A percentile compares a stretch with the other conserved stretches of the same genome.
These are phyloP conservation scores for Hydroisotoma schaefferi DNA, from an alignment of 2,888 invertebrate species.

Conservation along the genomic window DNA sequence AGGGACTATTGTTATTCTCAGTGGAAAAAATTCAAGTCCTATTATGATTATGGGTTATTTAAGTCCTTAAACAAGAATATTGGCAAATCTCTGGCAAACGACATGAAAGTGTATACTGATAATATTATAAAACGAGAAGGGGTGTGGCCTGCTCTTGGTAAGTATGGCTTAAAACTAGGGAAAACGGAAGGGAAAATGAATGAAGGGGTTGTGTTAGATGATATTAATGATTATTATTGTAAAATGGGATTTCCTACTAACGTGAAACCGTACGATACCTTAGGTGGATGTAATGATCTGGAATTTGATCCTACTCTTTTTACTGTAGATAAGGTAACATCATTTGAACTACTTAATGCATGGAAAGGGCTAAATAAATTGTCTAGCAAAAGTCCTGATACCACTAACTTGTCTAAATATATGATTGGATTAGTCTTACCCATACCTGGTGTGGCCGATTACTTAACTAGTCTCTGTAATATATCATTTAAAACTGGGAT, in stretches of 20 bases:
- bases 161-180: background rate
- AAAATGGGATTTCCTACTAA: conserved; percentile 8
- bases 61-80: background rate
- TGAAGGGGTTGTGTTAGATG: background rate
- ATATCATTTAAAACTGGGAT: conserved; percentile 1
- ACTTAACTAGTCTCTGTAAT: background rate
- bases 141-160: background rate
- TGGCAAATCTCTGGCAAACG: background rate
- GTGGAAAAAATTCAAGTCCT: background rate
- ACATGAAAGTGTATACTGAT: background rate
- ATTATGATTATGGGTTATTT: background rate
- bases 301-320: background rate
- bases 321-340: background rate
- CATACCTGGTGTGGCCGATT: background rate
- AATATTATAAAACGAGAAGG: background rate
- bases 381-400: background rate
- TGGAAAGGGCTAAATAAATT: conserved; percentile 15
- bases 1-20: background rate
- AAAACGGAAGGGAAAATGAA: background rate
- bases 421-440: conserved; percentile 12
- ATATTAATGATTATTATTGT: conserved; percentile 18
- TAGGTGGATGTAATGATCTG: background rate
- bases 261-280: background rate
- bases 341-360: conserved; percentile 5
- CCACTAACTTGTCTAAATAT: conserved; percentile 11